phyloP scores from a whole-genome alignment of 2,888 invertebrate species.

The Deilephila elpenor region DNA sequence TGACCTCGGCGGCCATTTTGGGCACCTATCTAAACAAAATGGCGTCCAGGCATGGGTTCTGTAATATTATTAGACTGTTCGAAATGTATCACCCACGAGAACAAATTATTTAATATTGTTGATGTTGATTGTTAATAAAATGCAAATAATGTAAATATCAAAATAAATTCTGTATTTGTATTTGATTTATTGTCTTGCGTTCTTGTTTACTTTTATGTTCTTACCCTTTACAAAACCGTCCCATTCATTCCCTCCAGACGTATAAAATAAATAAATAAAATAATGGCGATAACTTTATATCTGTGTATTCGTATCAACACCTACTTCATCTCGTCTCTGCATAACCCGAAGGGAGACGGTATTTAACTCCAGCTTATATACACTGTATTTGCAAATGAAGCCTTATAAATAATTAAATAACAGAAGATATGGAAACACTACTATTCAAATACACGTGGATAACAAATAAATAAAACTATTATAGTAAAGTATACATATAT shows the following conservation, averaged over 20 bases:
- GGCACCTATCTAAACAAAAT: slow-evolving; percentile 52
- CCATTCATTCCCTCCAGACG: not conserved
- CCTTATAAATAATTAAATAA: too few species aligned
- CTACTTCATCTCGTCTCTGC: too few species aligned
- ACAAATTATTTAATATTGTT: slow-evolving; percentile 88
- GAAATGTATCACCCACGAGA: slow-evolving; percentile 80
- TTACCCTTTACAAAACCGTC: not conserved
- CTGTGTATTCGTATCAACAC: too few species aligned
- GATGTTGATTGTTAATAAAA: slow-evolving; percentile 92
- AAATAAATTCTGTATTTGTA: slow-evolving; percentile 89
- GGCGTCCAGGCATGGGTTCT: slow-evolving; percentile 58
- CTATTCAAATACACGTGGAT: too few species aligned
- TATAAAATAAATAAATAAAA: slow-evolving; percentile 2
- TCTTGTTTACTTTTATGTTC: slow-evolving; percentile 14
- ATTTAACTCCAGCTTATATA: too few species aligned
- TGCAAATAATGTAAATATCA: slow-evolving; percentile 90
- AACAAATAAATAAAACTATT: not conserved
- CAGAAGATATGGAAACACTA: too few species aligned
- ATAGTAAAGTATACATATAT: not conserved
- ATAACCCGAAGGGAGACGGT: too few species aligned
- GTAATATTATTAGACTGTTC: slow-evolving; percentile 77
- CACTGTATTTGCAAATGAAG: too few species aligned
- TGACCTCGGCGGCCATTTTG: slow-evolving; percentile 52
- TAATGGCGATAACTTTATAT: too few species aligned
- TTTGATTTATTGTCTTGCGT: slow-evolving; percentile 82